These are phyloP conservation scores for Morpho achilles DNA, from an alignment of 2,888 invertebrate species.

Conservation along the genomic window DNA sequence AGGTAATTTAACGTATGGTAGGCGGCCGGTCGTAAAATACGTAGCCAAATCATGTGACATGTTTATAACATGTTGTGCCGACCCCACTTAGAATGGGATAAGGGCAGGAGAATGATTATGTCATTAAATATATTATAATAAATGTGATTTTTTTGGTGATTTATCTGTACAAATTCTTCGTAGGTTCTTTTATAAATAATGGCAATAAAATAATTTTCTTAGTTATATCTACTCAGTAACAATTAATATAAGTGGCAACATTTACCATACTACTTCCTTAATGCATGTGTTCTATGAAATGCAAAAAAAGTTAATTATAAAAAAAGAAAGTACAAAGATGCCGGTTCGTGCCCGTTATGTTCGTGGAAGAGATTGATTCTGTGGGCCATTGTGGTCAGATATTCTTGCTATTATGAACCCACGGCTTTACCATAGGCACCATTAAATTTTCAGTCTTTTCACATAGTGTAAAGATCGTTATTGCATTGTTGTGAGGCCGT, in stretches of 20 bases:
- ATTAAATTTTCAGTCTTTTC: conserved; percentile 15
- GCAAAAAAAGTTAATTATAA: conserved; percentile 59
- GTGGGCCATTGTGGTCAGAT: conserved; percentile 30
- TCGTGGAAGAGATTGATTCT: conserved; percentile 66
- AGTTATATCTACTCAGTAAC: neutral
- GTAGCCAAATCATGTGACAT: no score
- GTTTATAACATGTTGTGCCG: no score
- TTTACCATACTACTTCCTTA: conserved; percentile 9
- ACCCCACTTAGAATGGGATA: no score
- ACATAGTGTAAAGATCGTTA: neutral
- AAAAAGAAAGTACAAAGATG: conserved; percentile 51
- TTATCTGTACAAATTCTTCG: no score
- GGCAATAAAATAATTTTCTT: no score
- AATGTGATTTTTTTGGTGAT: no score
- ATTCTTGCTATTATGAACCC: conserved; percentile 16
- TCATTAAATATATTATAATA: no score
- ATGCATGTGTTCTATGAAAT: conserved; percentile 17
- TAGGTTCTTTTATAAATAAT: no score
- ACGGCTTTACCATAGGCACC: conserved; percentile 3
- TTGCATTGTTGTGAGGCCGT: conserved; percentile 4
- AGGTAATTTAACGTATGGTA: no score
- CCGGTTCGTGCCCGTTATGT: conserved; percentile 38
- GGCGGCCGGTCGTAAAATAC: no score
- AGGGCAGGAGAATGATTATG: no score
- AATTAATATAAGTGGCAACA: conserved; percentile 1